Evolutionary conservation across 2,888 invertebrate genomes (phyloP).

Genomic region (Stictocephala bisonia): DNA sequence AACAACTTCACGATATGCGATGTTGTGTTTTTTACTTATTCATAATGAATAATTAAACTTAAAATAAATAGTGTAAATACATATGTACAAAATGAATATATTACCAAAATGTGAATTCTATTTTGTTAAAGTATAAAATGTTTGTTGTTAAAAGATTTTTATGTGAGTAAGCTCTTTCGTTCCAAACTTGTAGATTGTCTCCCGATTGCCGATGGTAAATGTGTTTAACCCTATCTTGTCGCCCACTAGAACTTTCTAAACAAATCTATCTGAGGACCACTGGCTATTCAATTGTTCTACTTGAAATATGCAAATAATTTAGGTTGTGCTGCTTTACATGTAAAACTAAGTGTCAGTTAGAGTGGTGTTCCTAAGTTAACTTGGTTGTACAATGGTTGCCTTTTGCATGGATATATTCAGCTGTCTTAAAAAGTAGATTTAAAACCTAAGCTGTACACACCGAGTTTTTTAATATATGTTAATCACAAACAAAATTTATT

Average conservation of each 20-base stretch:
- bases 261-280: constrained; percentile 36
- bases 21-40: constrained; percentile 28
- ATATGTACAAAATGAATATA: constrained; percentile 32
- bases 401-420: constrained; percentile 24
- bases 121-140: constrained; percentile 34
- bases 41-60: constrained; percentile 31
- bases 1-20: constrained; percentile 6
- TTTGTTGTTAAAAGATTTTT: constrained; percentile 37
- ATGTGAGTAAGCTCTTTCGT: constrained; percentile 20
- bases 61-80: constrained; percentile 28
- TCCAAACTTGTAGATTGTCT: background rate
- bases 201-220: too few relatives aligned
- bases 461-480: too few relatives aligned
- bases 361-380: constrained; percentile 34
- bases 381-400: constrained; percentile 41
- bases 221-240: background rate
- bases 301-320: constrained; percentile 34
- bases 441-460: too few relatives aligned
- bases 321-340: constrained; percentile 37
- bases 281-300: constrained; percentile 26
- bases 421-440: too few relatives aligned
- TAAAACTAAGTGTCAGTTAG: constrained; percentile 15
- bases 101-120: constrained; percentile 34
- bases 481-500: too few relatives aligned
- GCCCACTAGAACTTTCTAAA: constrained; percentile 36